phyloP scores from a whole-genome alignment of 2,888 invertebrate species.

The Marasmarcha lunaedactyla region DNA sequence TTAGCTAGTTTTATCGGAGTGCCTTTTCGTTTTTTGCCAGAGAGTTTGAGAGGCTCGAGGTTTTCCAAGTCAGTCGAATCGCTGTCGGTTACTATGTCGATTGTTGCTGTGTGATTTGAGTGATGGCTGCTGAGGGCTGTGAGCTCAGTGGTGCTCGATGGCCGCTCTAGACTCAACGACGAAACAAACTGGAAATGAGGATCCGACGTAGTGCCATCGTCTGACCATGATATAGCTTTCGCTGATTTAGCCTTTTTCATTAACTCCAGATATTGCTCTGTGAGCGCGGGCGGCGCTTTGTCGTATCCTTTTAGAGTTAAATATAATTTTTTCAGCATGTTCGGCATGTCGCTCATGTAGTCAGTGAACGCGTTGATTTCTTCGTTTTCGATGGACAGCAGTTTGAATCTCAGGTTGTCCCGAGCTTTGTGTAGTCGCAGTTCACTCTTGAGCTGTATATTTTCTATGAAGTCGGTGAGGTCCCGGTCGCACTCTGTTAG shows the following conservation, averaged over 20 bases:
- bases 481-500: conserved; percentile 28
- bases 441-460: conserved; percentile 33
- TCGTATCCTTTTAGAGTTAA: conserved; percentile 71
- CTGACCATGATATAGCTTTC: conserved; percentile 73
- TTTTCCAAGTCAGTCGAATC: conserved; percentile 45
- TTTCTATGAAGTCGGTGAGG: conserved; percentile 32
- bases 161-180: conserved; percentile 37
- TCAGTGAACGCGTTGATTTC: conserved; percentile 63
- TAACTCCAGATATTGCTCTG: conserved; percentile 68
- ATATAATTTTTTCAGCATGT: conserved; percentile 69
- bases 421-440: conserved; percentile 47
- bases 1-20: conserved; percentile 48
- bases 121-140: conserved; percentile 23
- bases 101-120: conserved; percentile 17
- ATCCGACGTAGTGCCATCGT: conserved; percentile 38
- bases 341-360: conserved; percentile 62
- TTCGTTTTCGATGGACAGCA: conserved; percentile 48
- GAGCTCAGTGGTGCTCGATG: conserved; percentile 22
- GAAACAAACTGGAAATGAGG: conserved; percentile 41
- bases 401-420: conserved; percentile 37
- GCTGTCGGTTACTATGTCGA: conserved; percentile 42
- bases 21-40: conserved; percentile 43
- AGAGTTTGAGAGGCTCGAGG: conserved; percentile 23
- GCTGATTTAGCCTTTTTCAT: conserved; percentile 71
- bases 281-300: conserved; percentile 66